Base-by-base conservation (phyloP, 2,888 invertebrate genomes). In the Parthenolecanium corni region DNA sequence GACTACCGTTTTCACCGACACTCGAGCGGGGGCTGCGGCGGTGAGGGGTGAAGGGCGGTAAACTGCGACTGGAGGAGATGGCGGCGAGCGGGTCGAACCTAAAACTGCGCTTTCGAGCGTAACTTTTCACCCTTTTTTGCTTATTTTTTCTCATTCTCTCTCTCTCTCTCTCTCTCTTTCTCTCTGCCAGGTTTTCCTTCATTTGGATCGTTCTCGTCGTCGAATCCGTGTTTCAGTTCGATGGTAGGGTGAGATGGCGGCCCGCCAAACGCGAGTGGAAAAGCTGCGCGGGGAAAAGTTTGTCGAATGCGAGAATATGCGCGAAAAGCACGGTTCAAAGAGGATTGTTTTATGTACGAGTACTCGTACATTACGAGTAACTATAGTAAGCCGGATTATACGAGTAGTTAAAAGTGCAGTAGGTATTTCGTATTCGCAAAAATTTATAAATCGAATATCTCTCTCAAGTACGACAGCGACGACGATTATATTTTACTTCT, bases 101-200 rank as follows among this genome's bases (percentile, higher is more conserved):
- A 46, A 31, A 49, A 58, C 47, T 58, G 58, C 58, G 58, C 58
- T 58, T 58, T 23, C 58, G 47, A 58, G 47, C 58, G 58, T 58
- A 58, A 58, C 58, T 51, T 58, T 58, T 47, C 36, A 53, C 40
- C 53, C 53, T 40, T 53, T 44, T 53, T 53, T 40, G n/a, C n/a
- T n/a, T n/a, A n/a, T n/a, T n/a, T n/a, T n/a, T n/a, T n/a, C n/a
- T n/a, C n/a, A n/a, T n/a, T n/a, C n/a, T n/a, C n/a, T n/a, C n/a
- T n/a, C n/a, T n/a, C n/a, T n/a, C 18, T n/a, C n/a, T 46, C 46
- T 20, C 46, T 16, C 46, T 46, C 20, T 46, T 46, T 46, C 46
- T n/a, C 38, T n/a, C n/a, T n/a, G n/a, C n/a, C n/a, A n/a, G n/a
- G n/a, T n/a, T 38, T 14, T 6, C 46, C 2, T 46, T 11, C 18